A percentile compares a stretch with the other conserved stretches of the same genome.
phyloP scores from a whole-genome alignment of 2,797 vertebrate species.

The Aeoliscus strigatus region DNA sequence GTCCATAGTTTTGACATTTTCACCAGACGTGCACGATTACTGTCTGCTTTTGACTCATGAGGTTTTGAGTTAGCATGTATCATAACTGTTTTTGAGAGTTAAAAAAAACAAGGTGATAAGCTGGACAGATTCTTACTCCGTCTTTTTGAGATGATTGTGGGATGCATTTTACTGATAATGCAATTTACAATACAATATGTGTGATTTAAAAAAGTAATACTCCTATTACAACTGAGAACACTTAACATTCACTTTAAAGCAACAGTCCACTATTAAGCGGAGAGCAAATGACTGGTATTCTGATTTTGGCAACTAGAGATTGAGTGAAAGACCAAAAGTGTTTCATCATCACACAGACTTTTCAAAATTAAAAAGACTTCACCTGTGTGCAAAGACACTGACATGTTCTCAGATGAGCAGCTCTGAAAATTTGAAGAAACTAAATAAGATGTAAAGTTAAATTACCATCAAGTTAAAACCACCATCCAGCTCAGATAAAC shows the following conservation, averaged over 20 bases:
- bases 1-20: constrained; percentile 1
- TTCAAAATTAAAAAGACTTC: not conserved
- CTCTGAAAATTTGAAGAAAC: too few relatives aligned
- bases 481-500: too few relatives aligned
- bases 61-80: not conserved
- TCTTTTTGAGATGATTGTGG: not conserved
- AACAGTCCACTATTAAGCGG: constrained; percentile 2
- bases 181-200: not conserved
- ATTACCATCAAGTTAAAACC: too few relatives aligned
- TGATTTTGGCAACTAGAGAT: too few relatives aligned
- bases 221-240: not conserved
- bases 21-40: constrained; percentile 2
- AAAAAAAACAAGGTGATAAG: constrained; percentile 2
- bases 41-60: too few relatives aligned
- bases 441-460: too few relatives aligned
- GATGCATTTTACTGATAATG: not conserved
- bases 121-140: not conserved
- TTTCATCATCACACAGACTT: constrained; percentile 1
- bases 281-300: too few relatives aligned
- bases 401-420: not conserved
- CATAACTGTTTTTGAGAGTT: not conserved
- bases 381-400: constrained; percentile 1
- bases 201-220: constrained; percentile 2
- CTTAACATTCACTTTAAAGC: constrained; percentile 6
- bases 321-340: not conserved